Evolutionary conservation across 2,113 vertebrate species (phyloP), one percentile per base, ranked within the genome.

Genomic region (Tupaia chinensis): DNA sequence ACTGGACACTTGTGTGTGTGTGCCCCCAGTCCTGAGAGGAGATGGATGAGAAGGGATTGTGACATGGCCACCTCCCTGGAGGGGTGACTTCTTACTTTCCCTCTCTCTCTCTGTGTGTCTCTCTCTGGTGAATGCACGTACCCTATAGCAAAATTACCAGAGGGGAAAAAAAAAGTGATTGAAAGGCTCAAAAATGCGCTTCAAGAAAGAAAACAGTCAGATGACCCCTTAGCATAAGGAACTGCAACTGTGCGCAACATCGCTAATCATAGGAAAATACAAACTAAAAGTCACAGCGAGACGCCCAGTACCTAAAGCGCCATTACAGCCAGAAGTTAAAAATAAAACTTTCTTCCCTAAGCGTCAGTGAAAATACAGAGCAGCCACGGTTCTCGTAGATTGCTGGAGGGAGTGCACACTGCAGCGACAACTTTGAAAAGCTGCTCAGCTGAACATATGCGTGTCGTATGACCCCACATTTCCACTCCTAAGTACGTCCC

Each of bases 121-220:
- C 44, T 44, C 44, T 44, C 44, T 44, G 44, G 44, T 44, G 44
- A 44, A 44, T 3, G 44, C 44, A 4, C 44, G 44, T 44, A 44
- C 44, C 44, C 44, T 44, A 44, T 44, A 44, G 44, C 44, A 93
- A 93, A 87, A 74, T 72, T 83, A 56, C 19, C 65, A 63, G 77
- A 90, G 81, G 27, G 29, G 34, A 73, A 44, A 22, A 74, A 23
- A 76, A 68, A 89, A 87, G 32, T 83, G 79, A 32, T 29, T 68
- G 73, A 91, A 91, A 93, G 77, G 15, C 86, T 93, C 56, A 58
- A 78, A 88, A 89, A 93, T 22, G 12, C 54, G 22, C 90, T 95
- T 73, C 53, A 79, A 76, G 79, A 76, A 85, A 27, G 53, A 95
- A 65, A 80, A 85, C 86, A 77, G 84, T 79, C 32, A 87, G 80